Evolutionary conservation across 1,140 invertebrate genomes (phyloP).

Genomic region (Physella acuta): DNA sequence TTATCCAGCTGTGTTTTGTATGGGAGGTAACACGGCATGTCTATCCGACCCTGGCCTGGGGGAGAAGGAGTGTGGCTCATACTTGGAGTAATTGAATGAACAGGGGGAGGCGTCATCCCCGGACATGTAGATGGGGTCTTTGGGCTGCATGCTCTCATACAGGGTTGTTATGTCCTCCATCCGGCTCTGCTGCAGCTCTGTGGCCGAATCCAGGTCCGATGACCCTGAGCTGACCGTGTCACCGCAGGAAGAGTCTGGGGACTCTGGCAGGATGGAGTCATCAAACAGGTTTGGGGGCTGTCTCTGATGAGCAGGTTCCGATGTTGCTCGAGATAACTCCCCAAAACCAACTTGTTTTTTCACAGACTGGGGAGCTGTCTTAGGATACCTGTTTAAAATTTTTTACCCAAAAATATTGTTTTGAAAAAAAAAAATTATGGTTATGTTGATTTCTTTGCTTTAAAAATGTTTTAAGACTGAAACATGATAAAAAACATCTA

Average conservation of each 20-base stretch:
- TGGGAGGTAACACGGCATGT: conserved; percentile 54
- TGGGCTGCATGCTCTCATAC: conserved; percentile 23
- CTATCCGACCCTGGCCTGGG: conserved; percentile 49
- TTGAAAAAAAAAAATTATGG: too few species aligned
- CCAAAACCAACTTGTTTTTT: conserved; percentile 40
- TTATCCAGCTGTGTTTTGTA: conserved; percentile 23
- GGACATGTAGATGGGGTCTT: too few species aligned
- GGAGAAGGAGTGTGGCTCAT: too few species aligned
- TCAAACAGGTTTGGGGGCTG: background rate
- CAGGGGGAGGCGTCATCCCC: too few species aligned
- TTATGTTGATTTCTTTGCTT: too few species aligned
- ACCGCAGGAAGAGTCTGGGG: conserved; percentile 45
- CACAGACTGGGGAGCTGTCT: conserved; percentile 46
- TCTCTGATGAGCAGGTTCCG: conserved; percentile 41
- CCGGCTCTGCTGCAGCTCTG: conserved; percentile 35
- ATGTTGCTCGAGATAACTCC: conserved; percentile 33
- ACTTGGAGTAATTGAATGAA: too few species aligned
- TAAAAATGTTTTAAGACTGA: too few species aligned
- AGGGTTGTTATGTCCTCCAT: conserved; percentile 22
- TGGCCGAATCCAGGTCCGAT: conserved; percentile 47
- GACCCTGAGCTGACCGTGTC: conserved; percentile 38
- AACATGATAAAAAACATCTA: too few species aligned
- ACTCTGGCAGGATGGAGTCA: conserved; percentile 24
- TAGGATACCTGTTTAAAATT: conserved; percentile 48
- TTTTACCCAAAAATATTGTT: too few species aligned